Conservation (phyloP, 2,888 invertebrate genomes). For the Cephus sareptanus region DNA sequence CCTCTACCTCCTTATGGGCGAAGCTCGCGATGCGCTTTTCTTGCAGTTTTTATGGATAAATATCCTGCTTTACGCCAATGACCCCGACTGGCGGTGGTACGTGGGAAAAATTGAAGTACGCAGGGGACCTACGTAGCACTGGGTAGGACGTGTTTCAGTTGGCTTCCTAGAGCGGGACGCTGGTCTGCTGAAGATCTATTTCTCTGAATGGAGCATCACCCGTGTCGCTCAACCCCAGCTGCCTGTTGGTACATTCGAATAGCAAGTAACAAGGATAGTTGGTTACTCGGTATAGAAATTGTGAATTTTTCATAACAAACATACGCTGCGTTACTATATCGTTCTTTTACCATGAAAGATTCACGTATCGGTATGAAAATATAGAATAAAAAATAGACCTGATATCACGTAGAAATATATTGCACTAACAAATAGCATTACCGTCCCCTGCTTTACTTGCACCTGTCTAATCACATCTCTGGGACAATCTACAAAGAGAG, state of each 20-base stretch:
- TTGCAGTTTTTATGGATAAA: neutral
- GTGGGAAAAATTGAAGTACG: neutral
- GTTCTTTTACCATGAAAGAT: no score
- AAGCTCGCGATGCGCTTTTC: neutral
- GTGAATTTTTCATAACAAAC: no score
- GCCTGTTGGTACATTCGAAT: neutral
- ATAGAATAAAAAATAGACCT: no score
- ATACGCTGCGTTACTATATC: no score
- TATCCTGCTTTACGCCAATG: neutral
- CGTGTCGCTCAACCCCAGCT: neutral
- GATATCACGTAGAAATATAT: neutral
- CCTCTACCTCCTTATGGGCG: no score
- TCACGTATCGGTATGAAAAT: no score
- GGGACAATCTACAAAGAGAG: neutral
- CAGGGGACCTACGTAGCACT: neutral
- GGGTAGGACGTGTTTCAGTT: neutral
- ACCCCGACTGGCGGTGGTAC: neutral
- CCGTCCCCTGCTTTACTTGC: neutral
- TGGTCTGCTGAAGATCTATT: neutral
- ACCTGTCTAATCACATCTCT: neutral
- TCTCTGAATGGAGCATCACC: neutral
- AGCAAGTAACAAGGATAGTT: no score
- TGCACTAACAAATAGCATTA: no score
- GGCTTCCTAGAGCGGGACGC: neutral
- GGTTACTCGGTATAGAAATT: no score